Evolutionary conservation across 1,140 invertebrate species (phyloP).

Genomic region (Polypedilum pembai): DNA sequence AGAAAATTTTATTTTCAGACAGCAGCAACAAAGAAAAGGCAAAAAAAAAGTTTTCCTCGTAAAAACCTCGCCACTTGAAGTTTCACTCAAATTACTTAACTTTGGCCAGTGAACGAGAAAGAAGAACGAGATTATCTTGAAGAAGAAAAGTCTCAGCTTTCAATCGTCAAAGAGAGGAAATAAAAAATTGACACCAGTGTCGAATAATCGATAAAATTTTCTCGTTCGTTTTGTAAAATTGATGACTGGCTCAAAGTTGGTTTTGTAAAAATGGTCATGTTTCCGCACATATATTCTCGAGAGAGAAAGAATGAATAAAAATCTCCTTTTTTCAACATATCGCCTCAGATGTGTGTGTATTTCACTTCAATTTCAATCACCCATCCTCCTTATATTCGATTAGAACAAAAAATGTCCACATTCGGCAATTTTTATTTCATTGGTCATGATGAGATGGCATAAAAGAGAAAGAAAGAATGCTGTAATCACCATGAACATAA

Average conservation of each 20-base stretch:
- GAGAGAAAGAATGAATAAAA: neutral
- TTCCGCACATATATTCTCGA: neutral
- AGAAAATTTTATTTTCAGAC: no score
- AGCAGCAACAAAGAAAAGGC: no score
- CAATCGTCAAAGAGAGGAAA: neutral
- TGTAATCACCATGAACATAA: slow-evolving; percentile 25
- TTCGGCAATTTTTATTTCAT: slow-evolving; percentile 25
- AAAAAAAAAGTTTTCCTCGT: no score
- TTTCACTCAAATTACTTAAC: no score
- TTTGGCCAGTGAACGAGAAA: no score
- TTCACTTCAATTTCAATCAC: neutral
- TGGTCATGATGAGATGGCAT: slow-evolving; percentile 23
- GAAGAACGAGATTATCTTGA: no score
- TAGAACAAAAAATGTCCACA: neutral
- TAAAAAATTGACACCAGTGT: neutral
- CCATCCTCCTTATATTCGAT: neutral
- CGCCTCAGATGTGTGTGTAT: neutral
- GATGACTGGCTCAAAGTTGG: slow-evolving; percentile 10
- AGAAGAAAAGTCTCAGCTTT: neutral
- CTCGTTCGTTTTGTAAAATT: neutral
- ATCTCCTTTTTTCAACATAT: neutral
- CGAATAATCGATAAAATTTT: neutral
- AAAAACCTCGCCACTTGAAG: no score
- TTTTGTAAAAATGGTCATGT: slow-evolving; percentile 18
- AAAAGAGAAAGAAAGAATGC: neutral